A percentile compares a stretch with the other conserved stretches of the same genome.
These are phyloP conservation scores for Atlantisia rogersi DNA, from an alignment of 2,113 vertebrate species.

Conservation along the genomic window DNA sequence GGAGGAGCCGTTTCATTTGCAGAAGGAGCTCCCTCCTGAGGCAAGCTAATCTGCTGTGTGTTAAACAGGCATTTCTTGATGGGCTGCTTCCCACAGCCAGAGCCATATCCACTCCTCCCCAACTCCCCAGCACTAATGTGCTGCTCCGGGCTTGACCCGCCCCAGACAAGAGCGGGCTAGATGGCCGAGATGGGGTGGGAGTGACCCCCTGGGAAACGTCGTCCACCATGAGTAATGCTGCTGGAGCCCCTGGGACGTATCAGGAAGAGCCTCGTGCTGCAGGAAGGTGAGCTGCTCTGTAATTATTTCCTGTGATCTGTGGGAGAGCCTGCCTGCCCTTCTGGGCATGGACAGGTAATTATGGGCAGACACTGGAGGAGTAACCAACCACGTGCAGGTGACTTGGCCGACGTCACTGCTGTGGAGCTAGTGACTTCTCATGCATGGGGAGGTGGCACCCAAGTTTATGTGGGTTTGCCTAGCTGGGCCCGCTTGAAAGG, in stretches of 20 bases:
- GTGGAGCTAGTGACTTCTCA: not conserved
- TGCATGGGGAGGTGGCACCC: not conserved
- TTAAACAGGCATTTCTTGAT: slow-evolving; percentile 37
- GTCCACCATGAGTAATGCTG: slow-evolving; percentile 14
- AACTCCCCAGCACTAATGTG: fast-evolving
- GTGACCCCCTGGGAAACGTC: not conserved
- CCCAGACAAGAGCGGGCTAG: not conserved
- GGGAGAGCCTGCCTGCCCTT: not conserved
- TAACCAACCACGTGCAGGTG: not conserved
- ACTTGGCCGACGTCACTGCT: not conserved
- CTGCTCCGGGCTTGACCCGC: not conserved
- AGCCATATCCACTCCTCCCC: not conserved
- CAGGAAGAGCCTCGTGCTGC: not conserved
- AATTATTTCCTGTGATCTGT: slow-evolving; percentile 8
- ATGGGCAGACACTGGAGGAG: not conserved
- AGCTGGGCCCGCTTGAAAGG: not conserved
- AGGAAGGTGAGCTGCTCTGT: slow-evolving; percentile 12
- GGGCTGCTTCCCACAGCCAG: not conserved
- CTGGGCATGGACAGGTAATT: not conserved
- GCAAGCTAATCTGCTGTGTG: not conserved
- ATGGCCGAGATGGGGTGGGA: fast-evolving
- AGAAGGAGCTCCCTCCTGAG: not conserved
- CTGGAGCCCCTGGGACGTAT: not conserved
- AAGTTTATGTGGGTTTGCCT: not conserved
- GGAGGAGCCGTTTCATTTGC: not conserved